Base-by-base conservation (phyloP, 2,888 invertebrate genomes). In the Clivina fossor region DNA sequence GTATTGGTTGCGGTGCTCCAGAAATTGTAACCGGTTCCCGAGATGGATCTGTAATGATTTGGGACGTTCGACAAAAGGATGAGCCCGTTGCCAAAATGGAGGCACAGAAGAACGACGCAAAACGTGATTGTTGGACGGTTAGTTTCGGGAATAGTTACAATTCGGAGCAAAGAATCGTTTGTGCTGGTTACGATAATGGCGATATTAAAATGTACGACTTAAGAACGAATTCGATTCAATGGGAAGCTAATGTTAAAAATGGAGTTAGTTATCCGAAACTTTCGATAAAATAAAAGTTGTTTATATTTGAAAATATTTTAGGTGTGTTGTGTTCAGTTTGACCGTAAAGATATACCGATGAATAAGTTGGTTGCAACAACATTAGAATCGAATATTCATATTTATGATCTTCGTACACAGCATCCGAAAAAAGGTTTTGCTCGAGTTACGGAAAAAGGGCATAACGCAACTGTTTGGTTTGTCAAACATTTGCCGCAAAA, bases 141-240 rank as follows among this genome's bases (percentile, higher is more conserved):
- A 83, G 88, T 1, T 95, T 97, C 69, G 96, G 95, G 0, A 89
- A 96, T 75, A 88, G 93, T 0, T 92, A 86, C 74, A 93, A 89
- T 69, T 83, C 87, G 38, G 81, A 88, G 20, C 95, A 97, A 65
- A 80, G 96, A 54, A 80, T 89, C 53, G 85, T 97, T 0, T 88
- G 86, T 19, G 91, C 95, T 7, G 97, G 97, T 1, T 97, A 95
- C 68, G 96, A 97, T 68, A 97, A 97, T 71, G 97, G 97, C 0
- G 97, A 97, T 69, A 74, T 97, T 2, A 97, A 96, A 74, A 81
- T 97, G 75, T 96, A 93, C 70, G 95, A 97, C 71, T 76, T 97
- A 19, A 81, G 87, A 57, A 83, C 84, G 3, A 90, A 95, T 86
- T 78, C 83, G 0, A 74, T 94, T 0, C 77, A 85, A 66, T 97